Percentiles rank a stretch among this genome's conserved stretches.
These are phyloP conservation scores for Cladopsammia gracilis DNA, from an alignment of 64 coral and sea anemone genomes.

Conservation along the genomic window DNA sequence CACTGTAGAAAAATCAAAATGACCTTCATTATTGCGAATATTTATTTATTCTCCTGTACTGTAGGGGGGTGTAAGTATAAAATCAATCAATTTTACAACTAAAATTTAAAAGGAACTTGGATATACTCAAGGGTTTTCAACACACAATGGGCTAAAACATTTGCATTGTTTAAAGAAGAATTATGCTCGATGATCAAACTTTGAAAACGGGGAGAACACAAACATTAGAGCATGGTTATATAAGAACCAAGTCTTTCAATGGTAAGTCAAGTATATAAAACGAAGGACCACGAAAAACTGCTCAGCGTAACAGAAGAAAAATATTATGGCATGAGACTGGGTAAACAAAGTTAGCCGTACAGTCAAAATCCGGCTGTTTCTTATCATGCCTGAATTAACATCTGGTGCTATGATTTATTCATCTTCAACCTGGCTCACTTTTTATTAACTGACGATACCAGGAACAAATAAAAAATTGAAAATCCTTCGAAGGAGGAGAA, in stretches of 20 bases:
- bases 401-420: constrained; percentile 57
- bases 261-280: neutral
- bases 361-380: neutral
- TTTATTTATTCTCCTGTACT: neutral
- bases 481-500: neutral
- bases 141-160: neutral
- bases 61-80: neutral
- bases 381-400: constrained; percentile 38
- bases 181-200: neutral
- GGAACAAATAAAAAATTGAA: neutral
- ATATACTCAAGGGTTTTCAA: neutral
- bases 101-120: neutral
- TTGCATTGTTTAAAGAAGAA: neutral
- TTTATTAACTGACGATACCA: constrained; percentile 8
- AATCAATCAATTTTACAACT: neutral
- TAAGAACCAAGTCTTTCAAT: neutral
- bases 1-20: too few species aligned
- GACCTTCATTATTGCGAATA: neutral
- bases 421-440: constrained; percentile 43
- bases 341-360: neutral
- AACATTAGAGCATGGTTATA: neutral
- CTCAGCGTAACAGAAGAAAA: neutral
- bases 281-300: neutral
- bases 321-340: neutral
- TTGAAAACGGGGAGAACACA: neutral